A percentile compares a stretch with the other conserved stretches of the same genome.
phyloP scores from a whole-genome alignment of 1,140 invertebrate species.

The Drosophila albomicans region DNA sequence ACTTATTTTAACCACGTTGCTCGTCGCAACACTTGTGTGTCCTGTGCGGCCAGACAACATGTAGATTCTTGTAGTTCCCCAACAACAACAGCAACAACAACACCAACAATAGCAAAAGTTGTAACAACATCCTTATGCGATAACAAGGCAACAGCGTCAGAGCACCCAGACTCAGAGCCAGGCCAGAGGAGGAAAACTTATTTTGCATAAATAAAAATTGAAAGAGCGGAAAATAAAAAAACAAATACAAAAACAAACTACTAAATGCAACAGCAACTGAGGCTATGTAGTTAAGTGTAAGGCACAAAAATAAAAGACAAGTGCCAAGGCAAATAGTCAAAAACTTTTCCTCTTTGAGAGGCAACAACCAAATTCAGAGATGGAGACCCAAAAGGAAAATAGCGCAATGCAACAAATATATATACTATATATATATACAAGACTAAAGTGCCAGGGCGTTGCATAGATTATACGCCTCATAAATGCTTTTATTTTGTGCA shows the following conservation, averaged over 20 bases:
- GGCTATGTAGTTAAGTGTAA: constrained; percentile 61
- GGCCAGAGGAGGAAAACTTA: constrained; percentile 70
- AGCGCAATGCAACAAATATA: neutral
- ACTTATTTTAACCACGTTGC: constrained; percentile 68
- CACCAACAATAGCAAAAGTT: constrained; percentile 55
- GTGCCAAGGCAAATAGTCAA: constrained; percentile 80
- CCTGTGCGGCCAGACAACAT: constrained; percentile 71
- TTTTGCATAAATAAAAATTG: constrained; percentile 83
- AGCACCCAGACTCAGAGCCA: constrained; percentile 46
- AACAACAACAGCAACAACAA: constrained; percentile 29
- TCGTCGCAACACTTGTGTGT: constrained; percentile 64
- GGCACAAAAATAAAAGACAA: constrained; percentile 77
- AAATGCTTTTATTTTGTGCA: constrained; percentile 61
- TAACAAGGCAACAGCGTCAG: constrained; percentile 65
- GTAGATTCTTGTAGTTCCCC: constrained; percentile 50
- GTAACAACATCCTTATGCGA: constrained; percentile 83
- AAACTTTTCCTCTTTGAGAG: constrained; percentile 73
- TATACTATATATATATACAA: too few species aligned
- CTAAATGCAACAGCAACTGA: constrained; percentile 28
- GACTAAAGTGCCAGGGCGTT: constrained; percentile 27
- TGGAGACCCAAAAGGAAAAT: constrained; percentile 29
- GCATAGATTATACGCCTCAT: constrained; percentile 70
- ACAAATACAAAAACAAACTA: too few species aligned
- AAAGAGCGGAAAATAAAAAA: constrained; percentile 72
- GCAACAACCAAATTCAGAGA: constrained; percentile 56